Evolutionary conservation across 2,888 invertebrate species (phyloP), one percentile per base, ranked within the genome.

Genomic region (Eristalis pertinax): DNA sequence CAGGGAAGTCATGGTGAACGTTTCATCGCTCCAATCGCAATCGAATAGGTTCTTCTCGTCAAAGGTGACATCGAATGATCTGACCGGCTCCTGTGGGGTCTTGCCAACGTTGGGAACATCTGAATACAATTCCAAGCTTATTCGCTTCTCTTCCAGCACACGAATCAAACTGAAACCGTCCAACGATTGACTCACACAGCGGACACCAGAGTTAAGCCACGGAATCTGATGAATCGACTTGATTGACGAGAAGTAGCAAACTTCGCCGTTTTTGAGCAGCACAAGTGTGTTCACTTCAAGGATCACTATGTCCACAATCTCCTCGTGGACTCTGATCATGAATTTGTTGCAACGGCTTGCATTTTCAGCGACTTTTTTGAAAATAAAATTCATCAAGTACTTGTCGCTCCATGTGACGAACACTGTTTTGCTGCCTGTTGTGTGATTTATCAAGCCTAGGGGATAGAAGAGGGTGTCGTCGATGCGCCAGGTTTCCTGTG

Each of bases 381-480:
- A 92, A 11, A 92, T 91, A 77, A 90, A 92, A 82, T 91, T 93
- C 0, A 92, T 85, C 26, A 93, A 81, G 77, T 91, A 92, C 38
- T 91, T 89, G 60, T 91, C 91, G 64, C 91, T 91, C 93, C 93
- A 93, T 10, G 92, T 91, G 15, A 93, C 91, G 76, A 92, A 92
- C 0, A 92, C 91, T 0, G 91, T 91, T 89, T 92, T 92, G 35
- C 89, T 90, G 10, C 89, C 90, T 0, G 90, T 91, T 1, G 91
- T 91, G 72, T 91, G 91, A 65, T 90, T 91, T 64, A 91, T 91
- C 0, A 93, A 78, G 0, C 92, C 92, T 5, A 90, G 84, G 0
- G 93, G 91, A 75, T 91, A 90, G 62, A 93, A 93, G 3, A 93
- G 77, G 0, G 91, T 90, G 74, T 93, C 92, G 4, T 91, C 90